These are phyloP conservation scores for Chauna torquata DNA, from an alignment of 2,113 vertebrate genomes.

Conservation along the genomic window DNA sequence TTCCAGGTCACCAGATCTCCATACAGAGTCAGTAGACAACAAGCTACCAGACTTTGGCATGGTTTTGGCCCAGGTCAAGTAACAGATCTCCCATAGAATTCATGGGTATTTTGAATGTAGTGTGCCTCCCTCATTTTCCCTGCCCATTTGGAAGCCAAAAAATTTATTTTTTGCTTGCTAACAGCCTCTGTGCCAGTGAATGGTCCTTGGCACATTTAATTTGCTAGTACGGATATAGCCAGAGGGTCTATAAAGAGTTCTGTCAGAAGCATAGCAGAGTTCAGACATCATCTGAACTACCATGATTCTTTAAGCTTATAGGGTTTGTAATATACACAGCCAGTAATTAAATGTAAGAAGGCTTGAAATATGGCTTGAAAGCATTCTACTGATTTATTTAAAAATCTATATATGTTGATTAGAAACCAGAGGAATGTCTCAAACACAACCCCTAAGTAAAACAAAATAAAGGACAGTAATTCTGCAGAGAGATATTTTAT, in stretches of 20 bases:
- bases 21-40: not conserved
- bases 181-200: not conserved
- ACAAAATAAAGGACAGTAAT: not conserved
- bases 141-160: not conserved
- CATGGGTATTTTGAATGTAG: not conserved
- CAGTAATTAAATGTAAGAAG: not conserved
- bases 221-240: not conserved
- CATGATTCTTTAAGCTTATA: not conserved
- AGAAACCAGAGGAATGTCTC: not conserved
- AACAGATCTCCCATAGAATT: not conserved
- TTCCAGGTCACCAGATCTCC: not conserved
- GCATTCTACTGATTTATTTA: not conserved
- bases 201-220: not conserved
- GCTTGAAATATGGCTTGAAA: not conserved
- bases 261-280: not conserved
- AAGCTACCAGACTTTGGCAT: not conserved
- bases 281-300: not conserved
- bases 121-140: rapidly evolving
- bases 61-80: not conserved
- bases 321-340: not conserved
- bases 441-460: not conserved
- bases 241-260: not conserved
- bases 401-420: not conserved
- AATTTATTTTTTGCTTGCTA: not conserved
- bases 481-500: not conserved